A percentile compares a stretch with the other conserved stretches of the same genome.
phyloP scores from a whole-genome alignment of 2,888 invertebrate species.

The Prenolepis imparis region DNA sequence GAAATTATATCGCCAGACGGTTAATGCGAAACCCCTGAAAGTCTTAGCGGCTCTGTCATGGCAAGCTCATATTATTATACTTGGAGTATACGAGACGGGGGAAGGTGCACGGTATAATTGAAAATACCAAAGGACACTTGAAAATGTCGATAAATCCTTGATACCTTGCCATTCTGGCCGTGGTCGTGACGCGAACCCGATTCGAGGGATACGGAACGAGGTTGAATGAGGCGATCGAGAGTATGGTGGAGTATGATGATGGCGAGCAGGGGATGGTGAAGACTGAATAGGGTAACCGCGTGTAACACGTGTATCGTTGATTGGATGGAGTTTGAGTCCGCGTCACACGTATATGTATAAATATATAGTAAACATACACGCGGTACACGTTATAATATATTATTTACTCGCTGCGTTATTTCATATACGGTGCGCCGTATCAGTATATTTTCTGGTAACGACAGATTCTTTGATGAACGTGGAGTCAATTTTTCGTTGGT shows the following conservation, averaged over 20 bases:
- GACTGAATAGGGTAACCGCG: constrained; percentile 66
- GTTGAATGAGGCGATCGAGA: constrained; percentile 50
- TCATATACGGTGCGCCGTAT: not conserved
- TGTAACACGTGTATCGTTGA: constrained; percentile 81
- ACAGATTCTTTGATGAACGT: constrained; percentile 25
- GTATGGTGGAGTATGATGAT: constrained; percentile 38
- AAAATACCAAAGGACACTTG: constrained; percentile 78
- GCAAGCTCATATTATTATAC: constrained; percentile 64
- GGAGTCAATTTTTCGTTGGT: constrained; percentile 68
- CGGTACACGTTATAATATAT: not conserved
- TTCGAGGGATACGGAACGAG: constrained; percentile 58
- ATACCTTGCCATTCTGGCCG: constrained; percentile 14
- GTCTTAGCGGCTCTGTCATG: constrained; percentile 19
- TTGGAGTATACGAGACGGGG: constrained; percentile 12
- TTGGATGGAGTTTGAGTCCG: constrained; percentile 74
- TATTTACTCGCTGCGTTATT: not conserved
- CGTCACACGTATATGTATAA: constrained; percentile 49
- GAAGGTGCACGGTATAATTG: constrained; percentile 73
- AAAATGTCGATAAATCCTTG: constrained; percentile 78
- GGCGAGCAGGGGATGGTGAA: constrained; percentile 16
- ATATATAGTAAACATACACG: not conserved
- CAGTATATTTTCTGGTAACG: constrained; percentile 21
- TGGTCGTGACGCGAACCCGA: constrained; percentile 52
- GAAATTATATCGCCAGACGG: not conserved
- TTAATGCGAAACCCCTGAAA: not conserved